Evolutionary conservation across 2,888 invertebrate species (phyloP).

Genomic region (Sesia bembeciformis): DNA sequence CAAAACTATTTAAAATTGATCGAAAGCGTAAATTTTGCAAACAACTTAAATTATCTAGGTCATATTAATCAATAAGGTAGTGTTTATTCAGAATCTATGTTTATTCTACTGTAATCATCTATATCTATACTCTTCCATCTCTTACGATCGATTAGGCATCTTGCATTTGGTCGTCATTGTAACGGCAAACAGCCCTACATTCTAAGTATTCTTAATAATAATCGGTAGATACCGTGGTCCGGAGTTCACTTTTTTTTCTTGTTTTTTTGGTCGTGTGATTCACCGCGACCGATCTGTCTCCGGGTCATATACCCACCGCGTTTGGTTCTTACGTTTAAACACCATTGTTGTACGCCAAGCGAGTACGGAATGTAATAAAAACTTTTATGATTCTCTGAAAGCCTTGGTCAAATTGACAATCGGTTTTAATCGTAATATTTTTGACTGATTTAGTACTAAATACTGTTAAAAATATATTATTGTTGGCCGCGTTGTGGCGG

Average conservation of each 20-base stretch:
- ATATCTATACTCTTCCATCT: no score
- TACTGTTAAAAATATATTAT: not conserved
- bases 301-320: slow-evolving; percentile 43
- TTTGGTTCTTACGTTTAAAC: slow-evolving; percentile 10
- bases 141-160: no score
- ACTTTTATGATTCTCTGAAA: slow-evolving; percentile 1
- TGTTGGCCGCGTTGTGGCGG: no score
- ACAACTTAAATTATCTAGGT: no score
- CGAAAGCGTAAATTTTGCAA: no score
- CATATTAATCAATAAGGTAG: no score
- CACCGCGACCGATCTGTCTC: slow-evolving; percentile 36
- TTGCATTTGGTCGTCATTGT: no score
- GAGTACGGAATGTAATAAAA: slow-evolving; percentile 7
- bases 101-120: no score
- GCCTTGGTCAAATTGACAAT: not conserved
- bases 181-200: no score
- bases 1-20: no score
- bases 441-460: not conserved
- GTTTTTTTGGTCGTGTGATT: slow-evolving; percentile 36
- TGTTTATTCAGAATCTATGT: no score
- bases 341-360: slow-evolving; percentile 4
- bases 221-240: not conserved
- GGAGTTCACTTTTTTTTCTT: slow-evolving; percentile 5
- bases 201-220: no score
- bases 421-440: not conserved